Percentiles rank a stretch among this genome's conserved stretches.
phyloP scores from a whole-genome alignment of 2,797 vertebrate species.

The Gymnocypris eckloni region DNA sequence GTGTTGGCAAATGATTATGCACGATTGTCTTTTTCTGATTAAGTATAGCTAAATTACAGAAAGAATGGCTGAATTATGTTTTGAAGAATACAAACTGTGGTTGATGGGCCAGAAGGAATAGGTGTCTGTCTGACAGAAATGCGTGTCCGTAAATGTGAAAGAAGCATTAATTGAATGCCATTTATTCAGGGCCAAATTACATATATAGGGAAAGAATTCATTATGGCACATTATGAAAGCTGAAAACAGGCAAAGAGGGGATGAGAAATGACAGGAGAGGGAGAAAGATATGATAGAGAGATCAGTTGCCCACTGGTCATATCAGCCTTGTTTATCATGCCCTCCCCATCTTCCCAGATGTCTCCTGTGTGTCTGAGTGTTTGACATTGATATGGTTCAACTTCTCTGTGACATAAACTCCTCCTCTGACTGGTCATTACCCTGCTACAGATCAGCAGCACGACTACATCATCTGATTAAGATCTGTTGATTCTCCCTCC shows the following conservation, averaged over 20 bases:
- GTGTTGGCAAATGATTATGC: constrained; percentile 13
- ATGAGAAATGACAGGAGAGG: constrained; percentile 23
- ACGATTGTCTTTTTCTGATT: constrained; percentile 10
- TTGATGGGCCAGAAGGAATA: neutral
- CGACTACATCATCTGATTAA: constrained; percentile 53
- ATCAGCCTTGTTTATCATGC: constrained; percentile 64
- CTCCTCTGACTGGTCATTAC: constrained; percentile 57
- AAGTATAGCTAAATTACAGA: neutral
- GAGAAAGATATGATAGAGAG: constrained; percentile 31
- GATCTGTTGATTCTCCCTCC: constrained; percentile 48
- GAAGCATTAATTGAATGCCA: neutral
- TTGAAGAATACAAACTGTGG: constrained; percentile 1
- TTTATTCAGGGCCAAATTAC: neutral
- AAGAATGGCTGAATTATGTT: neutral
- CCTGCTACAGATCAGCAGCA: constrained; percentile 52
- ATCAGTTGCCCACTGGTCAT: constrained; percentile 62
- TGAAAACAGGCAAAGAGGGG: constrained; percentile 1
- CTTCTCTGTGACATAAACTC: constrained; percentile 63
- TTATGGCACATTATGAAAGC: constrained; percentile 15
- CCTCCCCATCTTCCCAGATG: constrained; percentile 56
- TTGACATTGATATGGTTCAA: constrained; percentile 59
- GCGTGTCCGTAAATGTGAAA: neutral
- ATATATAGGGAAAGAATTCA: neutral
- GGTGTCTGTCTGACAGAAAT: neutral
- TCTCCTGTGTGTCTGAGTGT: constrained; percentile 62